A percentile compares a stretch with the other conserved stretches of the same genome.
Conservation (phyloP, 2,888 invertebrate genomes). For the Tortricodes alternella region DNA sequence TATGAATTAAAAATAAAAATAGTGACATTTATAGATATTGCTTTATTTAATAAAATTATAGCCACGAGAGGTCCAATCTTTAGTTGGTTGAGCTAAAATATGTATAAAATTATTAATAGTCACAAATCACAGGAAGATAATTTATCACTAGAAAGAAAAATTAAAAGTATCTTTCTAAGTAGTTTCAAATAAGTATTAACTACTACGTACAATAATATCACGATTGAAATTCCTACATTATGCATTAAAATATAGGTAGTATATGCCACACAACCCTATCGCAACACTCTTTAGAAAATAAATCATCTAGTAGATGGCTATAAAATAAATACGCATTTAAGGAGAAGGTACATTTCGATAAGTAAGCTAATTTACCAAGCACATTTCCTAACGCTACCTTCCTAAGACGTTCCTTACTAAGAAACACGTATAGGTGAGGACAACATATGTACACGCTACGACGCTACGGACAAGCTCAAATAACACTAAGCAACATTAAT, state of each 20-base stretch:
- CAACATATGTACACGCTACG: conserved; percentile 26
- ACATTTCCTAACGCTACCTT: conserved; percentile 41
- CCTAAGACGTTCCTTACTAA: conserved; percentile 10
- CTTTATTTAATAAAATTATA: conserved; percentile 77
- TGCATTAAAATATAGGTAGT: conserved; percentile 19
- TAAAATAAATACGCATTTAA: conserved; percentile 40
- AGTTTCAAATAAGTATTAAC: conserved; percentile 52
- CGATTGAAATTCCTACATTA: conserved; percentile 58
- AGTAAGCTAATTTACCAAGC: conserved; percentile 62
- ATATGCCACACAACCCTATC: conserved; percentile 29
- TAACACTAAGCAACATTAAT: conserved; percentile 50
- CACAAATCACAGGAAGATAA: conserved; percentile 78
- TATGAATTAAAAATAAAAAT: conserved; percentile 32
- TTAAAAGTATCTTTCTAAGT: conserved; percentile 55
- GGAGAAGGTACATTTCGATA: conserved; percentile 45
- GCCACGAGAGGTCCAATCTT: conserved; percentile 70
- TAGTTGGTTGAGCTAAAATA: conserved; percentile 70
- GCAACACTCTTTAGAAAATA: conserved; percentile 20
- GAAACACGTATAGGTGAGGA: conserved; percentile 29
- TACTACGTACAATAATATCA: conserved; percentile 58
- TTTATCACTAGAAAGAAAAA: conserved; percentile 64
- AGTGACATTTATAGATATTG: conserved; percentile 57
- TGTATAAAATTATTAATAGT: conserved; percentile 77
- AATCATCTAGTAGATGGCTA: conserved; percentile 20
- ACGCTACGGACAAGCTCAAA: conserved; percentile 37